A percentile compares a stretch with the other conserved stretches of the same genome.
Conservation (phyloP, 2,797 vertebrate species). For the Diplodus puntazzo region DNA sequence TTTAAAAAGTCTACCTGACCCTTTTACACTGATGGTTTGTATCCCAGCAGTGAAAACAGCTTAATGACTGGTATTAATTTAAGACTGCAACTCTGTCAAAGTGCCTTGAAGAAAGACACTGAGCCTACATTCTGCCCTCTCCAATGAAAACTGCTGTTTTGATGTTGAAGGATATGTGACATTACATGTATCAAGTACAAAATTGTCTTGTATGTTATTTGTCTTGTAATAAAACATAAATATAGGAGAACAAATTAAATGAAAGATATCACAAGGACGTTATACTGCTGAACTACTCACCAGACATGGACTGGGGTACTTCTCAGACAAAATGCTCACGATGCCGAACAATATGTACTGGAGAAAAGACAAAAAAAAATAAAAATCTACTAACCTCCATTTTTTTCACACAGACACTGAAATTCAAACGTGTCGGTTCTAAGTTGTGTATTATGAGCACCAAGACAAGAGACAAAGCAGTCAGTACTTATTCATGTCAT, state of each 20-base stretch:
- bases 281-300: constrained; percentile 68
- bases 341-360: constrained; percentile 75
- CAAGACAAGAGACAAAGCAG: too few species aligned
- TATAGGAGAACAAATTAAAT: background rate
- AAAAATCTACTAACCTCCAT: background rate
- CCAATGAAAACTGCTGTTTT: background rate
- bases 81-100: background rate
- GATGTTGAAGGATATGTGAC: background rate
- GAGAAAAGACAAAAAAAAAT: constrained; percentile 3
- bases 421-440: too few species aligned
- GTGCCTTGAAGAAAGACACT: background rate
- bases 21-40: too few species aligned
- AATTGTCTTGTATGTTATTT: background rate
- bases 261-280: background rate
- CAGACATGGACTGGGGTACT: constrained; percentile 78
- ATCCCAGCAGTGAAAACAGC: too few species aligned
- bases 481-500: too few species aligned
- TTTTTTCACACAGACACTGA: background rate
- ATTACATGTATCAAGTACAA: background rate
- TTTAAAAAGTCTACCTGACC: background rate
- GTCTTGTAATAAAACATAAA: background rate
- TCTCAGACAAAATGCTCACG: constrained; percentile 75
- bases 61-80: background rate
- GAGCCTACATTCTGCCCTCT: background rate
- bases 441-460: too few species aligned